phyloP scores from a whole-genome alignment of 2,797 vertebrate genomes.

The Erithacus rubecula region DNA sequence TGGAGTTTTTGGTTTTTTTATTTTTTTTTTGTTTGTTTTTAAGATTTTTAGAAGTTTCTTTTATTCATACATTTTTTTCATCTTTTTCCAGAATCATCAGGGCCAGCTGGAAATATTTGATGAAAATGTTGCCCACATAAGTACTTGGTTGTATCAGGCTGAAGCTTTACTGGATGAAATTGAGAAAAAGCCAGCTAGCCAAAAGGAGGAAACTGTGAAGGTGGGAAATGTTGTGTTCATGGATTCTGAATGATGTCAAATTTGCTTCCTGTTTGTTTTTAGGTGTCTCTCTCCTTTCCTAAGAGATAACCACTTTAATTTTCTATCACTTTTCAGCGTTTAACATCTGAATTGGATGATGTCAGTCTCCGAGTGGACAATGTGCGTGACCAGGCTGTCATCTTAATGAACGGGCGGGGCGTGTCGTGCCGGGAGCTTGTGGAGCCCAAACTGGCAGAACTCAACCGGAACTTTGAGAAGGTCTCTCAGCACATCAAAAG shows the following conservation, averaged over 20 bases:
- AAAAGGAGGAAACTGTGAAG: slow-evolving; percentile 88
- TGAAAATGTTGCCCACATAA: slow-evolving; percentile 96
- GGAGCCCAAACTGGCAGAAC: slow-evolving; percentile 91
- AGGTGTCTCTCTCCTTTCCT: slow-evolving; percentile 70
- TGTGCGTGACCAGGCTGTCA: slow-evolving; percentile 87
- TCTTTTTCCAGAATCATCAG: slow-evolving; percentile 85
- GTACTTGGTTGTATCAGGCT: slow-evolving; percentile 98
- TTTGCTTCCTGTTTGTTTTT: not conserved
- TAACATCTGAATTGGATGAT: slow-evolving; percentile 87
- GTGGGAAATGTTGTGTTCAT: slow-evolving; percentile 59
- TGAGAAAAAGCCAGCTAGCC: slow-evolving; percentile 83
- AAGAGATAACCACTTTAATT: not conserved
- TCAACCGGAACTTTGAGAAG: slow-evolving; percentile 95
- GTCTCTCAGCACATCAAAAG: slow-evolving; percentile 93
- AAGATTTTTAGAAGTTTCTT: not conserved
- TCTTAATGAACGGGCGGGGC: slow-evolving; percentile 90
- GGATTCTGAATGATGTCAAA: not conserved
- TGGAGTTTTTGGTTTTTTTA: fast-evolving
- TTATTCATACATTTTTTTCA: not conserved
- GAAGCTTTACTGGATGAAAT: slow-evolving; percentile 94
- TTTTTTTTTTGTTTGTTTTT: not conserved
- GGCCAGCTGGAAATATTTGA: slow-evolving; percentile 95
- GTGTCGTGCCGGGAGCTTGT: slow-evolving; percentile 86
- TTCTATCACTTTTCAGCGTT: slow-evolving; percentile 73
- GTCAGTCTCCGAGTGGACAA: slow-evolving; percentile 87